Conservation (phyloP, 2,888 invertebrate species). For the Watsonalla binaria region DNA sequence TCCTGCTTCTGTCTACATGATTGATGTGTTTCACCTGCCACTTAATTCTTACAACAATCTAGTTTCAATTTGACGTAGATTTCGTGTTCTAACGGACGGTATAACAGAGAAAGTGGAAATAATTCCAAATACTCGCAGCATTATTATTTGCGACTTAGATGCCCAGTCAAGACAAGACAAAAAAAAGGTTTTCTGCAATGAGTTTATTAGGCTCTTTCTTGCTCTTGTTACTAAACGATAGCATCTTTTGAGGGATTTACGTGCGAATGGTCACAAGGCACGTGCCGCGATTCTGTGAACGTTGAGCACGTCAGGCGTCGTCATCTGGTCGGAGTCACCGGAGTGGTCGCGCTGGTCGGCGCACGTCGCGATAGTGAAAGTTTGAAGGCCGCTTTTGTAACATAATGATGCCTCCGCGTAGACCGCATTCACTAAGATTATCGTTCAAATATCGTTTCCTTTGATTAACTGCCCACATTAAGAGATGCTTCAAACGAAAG, state of each 20-base stretch:
- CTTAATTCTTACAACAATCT: too few relatives aligned
- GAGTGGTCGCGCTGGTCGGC: constrained; percentile 1
- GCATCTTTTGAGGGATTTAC: not conserved
- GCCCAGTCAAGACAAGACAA: too few relatives aligned
- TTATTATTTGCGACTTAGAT: too few relatives aligned
- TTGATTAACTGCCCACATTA: not conserved
- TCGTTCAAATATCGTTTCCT: not conserved
- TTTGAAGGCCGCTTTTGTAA: constrained; percentile 47
- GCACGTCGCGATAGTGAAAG: constrained; percentile 58
- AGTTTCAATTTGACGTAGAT: too few relatives aligned
- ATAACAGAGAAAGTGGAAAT: too few relatives aligned
- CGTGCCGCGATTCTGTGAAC: not conserved
- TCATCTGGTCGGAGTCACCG: constrained; percentile 14
- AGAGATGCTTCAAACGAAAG: not conserved
- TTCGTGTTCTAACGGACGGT: too few relatives aligned
- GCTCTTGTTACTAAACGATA: too few relatives aligned
- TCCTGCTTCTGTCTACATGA: constrained; percentile 15
- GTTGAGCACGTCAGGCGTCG: constrained; percentile 8
- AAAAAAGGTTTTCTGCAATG: too few relatives aligned
- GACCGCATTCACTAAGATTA: not conserved
- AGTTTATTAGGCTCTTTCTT: too few relatives aligned
- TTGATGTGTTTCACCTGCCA: not conserved
- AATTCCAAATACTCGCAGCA: too few relatives aligned
- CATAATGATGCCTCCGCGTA: constrained; percentile 21
- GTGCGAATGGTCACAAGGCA: not conserved